Percentiles rank a stretch among this genome's conserved stretches.
phyloP scores from a whole-genome alignment of 2,113 vertebrate species.

The Tretioscincus oriximinensis region DNA sequence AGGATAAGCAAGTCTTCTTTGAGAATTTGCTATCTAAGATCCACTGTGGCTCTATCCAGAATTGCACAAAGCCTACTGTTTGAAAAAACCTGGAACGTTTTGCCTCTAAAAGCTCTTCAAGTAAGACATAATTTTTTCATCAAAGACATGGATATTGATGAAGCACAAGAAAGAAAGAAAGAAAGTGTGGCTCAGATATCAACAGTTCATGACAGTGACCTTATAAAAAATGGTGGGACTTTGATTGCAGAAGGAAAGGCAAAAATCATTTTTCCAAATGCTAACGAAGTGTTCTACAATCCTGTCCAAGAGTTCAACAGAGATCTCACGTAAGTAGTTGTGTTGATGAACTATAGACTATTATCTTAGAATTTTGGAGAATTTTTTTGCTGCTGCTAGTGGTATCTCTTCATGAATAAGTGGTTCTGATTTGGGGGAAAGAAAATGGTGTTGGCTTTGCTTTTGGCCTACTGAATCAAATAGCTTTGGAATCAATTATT shows the following conservation, averaged over 20 bases:
- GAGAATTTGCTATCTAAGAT: neutral
- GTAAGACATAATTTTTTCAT: neutral
- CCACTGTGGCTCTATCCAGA: neutral
- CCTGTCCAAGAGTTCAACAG: conserved; percentile 93
- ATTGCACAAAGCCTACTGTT: neutral
- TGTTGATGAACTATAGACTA: neutral
- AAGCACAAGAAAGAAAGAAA: neutral
- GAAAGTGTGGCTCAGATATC: neutral
- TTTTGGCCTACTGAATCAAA: neutral
- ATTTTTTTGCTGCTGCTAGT: too few relatives aligned
- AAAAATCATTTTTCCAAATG: conserved; percentile 81
- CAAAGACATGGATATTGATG: conserved; percentile 13
- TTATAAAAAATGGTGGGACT: conserved; percentile 65
- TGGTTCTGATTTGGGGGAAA: neutral
- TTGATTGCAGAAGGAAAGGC: conserved; percentile 85
- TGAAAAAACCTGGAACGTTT: neutral
- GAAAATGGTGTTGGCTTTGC: neutral
- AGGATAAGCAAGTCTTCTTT: neutral
- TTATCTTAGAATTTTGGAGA: neutral
- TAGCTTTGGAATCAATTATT: neutral
- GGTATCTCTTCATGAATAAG: neutral
- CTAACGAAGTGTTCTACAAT: conserved; percentile 93
- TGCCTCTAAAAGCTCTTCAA: neutral
- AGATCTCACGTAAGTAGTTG: conserved; percentile 85
- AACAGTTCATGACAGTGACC: conserved; percentile 33